Evolutionary conservation across 1,140 invertebrate genomes (phyloP), one percentile per base, ranked within the genome.

Genomic region (Cherax destructor): DNA sequence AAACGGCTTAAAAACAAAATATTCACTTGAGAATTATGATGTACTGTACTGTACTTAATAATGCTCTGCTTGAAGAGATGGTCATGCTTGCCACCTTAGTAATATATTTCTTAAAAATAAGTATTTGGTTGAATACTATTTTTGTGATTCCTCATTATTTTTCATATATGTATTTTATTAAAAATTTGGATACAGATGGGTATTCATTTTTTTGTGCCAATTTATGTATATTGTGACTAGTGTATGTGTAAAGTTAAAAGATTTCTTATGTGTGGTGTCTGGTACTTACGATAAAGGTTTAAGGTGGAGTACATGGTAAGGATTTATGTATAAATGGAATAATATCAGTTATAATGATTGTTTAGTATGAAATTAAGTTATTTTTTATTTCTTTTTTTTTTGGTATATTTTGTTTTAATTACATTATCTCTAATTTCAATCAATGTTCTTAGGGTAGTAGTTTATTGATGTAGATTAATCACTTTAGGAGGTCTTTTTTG

Each of bases 231-330:
- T 91, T 87, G 85, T 91, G 90, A 79, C 84, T 91, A 85, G 89
- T 91, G 89, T 91, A 91, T 91, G 90, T 91, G 85, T 86, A 91
- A 91, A 72, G 78, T 91, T 91, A 91, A 9, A 91, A 86, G 50
- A 83, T 83, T 89, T 87, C 84, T 91, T 91, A 91, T 91, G 90
- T 91, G 90, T 91, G 90, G 90, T 91, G 90, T 91, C 84, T 91
- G 90, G 90, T 91, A 91, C 90, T 91, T 91, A 91, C n/a, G 69
- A 86, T 86, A 87, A 81, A 83, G 90, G 90, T 86, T 91, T 91
- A 86, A 91, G 90, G 85, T 83, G 90, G 85, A 91, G 77, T 86
- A 87, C 78, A 50, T 91, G 78, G 65, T 86, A 91, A 91, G 90
- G 90, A 74, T 91, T 91, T 91, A 81, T 83, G 90, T 91, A 87